Base-by-base conservation (phyloP, 2,113 vertebrate genomes). In the Syngnathus floridae region DNA sequence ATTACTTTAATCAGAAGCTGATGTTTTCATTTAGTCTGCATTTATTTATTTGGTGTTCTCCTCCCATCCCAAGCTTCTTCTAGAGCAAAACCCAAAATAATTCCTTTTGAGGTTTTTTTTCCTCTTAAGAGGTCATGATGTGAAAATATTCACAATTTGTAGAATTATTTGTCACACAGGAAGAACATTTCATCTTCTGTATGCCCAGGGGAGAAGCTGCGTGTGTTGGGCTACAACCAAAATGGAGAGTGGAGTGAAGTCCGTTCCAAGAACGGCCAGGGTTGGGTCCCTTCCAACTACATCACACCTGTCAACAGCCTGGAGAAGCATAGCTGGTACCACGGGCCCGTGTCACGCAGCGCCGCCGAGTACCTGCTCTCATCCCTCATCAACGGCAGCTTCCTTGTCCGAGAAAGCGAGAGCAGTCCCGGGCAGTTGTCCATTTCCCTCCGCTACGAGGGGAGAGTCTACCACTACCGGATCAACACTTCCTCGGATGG, bases 311-410 rank as follows among this genome's bases (percentile, higher is more conserved):
- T 99, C 70, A 99, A 98, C 90, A 99, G 97, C 70, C 90, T 99
- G 84, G 97, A 99, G 80, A 99, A 99, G 72, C 97, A 99, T 68
- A 98, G 96, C 26, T 99, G 97, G 97, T 99, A 98, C 89, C 97
- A 99, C 0, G 97, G 97, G 26, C 97, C 97, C 0, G 96, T 99
- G 84, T 99, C 97, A 0, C 95, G 97, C 83, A 98, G 94, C 0
- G 97, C 97, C 0, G 97, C 97, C 0, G 97, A 99, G 86, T 99
- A 99, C 56, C 93, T 99, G 35, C 91, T 99, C 54, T 98, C 95
- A 76, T 98, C 95, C 59, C 92, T 97, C 4, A 99, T 99, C 85
- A 99, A 99, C 0, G 97, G 97, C 87, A 98, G 95, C 75, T 99
- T 99, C 82, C 91, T 99, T 76, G 97, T 99, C 12, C 92, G 97